A percentile compares a stretch with the other conserved stretches of the same genome.
These are phyloP conservation scores for Macrotis lagotis DNA, from an alignment of 2,113 vertebrate genomes.

Conservation along the genomic window DNA sequence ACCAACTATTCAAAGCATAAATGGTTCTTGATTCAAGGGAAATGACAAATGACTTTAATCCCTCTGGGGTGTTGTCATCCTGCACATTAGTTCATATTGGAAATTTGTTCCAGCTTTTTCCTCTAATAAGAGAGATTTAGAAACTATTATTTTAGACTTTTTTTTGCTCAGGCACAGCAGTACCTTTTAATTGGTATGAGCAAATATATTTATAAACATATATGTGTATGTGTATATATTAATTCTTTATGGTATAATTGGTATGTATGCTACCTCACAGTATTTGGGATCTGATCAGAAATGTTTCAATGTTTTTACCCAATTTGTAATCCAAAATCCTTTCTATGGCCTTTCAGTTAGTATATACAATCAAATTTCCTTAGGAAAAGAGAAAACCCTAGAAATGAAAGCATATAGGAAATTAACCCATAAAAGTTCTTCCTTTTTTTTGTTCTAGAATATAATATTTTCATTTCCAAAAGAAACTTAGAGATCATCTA, in stretches of 20 bases:
- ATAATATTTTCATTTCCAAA: not conserved
- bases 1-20: conserved; percentile 6
- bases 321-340: not conserved
- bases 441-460: not conserved
- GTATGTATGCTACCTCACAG: not conserved
- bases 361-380: conserved; percentile 4
- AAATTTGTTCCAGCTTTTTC: not conserved
- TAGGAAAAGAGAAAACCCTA: conserved; percentile 21
- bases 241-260: no score
- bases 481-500: not conserved
- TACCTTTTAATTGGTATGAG: not conserved
- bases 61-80: not conserved
- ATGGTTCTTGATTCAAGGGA: conserved; percentile 6
- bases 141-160: not conserved
- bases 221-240: no score
- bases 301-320: not conserved
- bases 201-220: no score
- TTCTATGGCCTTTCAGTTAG: not conserved
- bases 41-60: not conserved
- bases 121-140: not conserved
- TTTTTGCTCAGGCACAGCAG: conserved; percentile 3
- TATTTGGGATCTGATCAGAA: conserved; percentile 8
- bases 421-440: not conserved
- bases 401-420: not conserved
- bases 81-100: not conserved